Conservation (phyloP, 2,113 vertebrate species). For the Sporophila hypoxantha region DNA sequence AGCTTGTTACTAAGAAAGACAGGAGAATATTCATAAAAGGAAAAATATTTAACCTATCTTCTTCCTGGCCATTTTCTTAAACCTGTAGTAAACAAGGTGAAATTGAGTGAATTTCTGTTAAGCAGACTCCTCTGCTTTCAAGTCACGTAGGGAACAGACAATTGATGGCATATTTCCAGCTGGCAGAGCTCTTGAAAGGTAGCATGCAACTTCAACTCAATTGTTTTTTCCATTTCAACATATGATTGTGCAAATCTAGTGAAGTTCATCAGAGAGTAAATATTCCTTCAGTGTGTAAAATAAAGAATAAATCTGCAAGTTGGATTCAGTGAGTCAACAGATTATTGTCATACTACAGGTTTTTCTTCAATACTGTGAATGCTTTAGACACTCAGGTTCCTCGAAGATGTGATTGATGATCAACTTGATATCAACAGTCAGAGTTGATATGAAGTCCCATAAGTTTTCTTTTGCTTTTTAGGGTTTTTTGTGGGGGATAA, state of each 20-base stretch:
- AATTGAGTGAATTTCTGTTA: conserved; percentile 37
- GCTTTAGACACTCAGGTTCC: not conserved
- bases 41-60: not conserved
- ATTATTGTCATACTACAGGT: not conserved
- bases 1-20: not conserved
- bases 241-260: conserved; percentile 28
- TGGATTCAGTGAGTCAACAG: not conserved
- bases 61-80: not conserved
- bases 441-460: not conserved
- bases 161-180: conserved; percentile 50
- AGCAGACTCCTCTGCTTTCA: conserved; percentile 24
- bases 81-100: conserved; percentile 24
- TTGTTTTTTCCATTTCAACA: not conserved
- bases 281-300: conserved; percentile 11
- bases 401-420: not conserved
- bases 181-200: conserved; percentile 50
- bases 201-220: conserved; percentile 5
- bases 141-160: conserved; percentile 33
- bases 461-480: not conserved
- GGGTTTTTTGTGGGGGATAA: not conserved
- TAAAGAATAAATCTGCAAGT: not conserved
- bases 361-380: not conserved
- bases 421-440: not conserved
- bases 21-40: not conserved
- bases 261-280: conserved; percentile 27